These are phyloP conservation scores for Carcina quercana DNA, from an alignment of 2,888 invertebrate species.

Conservation along the genomic window DNA sequence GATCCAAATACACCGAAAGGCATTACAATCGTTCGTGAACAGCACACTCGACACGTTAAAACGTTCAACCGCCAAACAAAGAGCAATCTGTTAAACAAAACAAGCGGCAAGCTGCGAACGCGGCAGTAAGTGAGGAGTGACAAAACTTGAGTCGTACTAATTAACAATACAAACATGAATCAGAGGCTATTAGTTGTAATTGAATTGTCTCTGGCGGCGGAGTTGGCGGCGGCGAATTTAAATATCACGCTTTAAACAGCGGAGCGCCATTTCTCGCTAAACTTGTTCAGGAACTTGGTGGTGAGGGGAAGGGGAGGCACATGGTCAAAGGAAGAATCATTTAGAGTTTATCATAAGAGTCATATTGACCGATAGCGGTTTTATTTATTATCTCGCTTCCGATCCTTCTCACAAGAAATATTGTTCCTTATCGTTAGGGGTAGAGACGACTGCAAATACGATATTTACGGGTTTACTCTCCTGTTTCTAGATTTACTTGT, in stretches of 20 bases:
- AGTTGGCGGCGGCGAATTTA: slow-evolving; percentile 66
- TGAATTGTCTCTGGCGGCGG: slow-evolving; percentile 67
- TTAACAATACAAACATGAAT: slow-evolving; percentile 75
- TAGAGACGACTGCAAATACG: too few species aligned
- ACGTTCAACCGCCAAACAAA: slow-evolving; percentile 41
- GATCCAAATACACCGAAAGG: slow-evolving; percentile 28
- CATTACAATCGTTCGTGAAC: slow-evolving; percentile 47
- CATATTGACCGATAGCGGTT: too few species aligned
- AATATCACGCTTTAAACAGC: slow-evolving; percentile 59
- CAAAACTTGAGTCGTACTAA: slow-evolving; percentile 72
- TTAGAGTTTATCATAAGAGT: too few species aligned
- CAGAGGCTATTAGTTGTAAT: slow-evolving; percentile 74
- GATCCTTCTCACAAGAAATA: too few species aligned
- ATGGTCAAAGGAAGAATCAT: too few species aligned
- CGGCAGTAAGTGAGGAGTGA: slow-evolving; percentile 63
- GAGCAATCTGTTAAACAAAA: slow-evolving; percentile 62
- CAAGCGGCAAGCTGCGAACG: slow-evolving; percentile 38
- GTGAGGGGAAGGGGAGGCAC: too few species aligned
- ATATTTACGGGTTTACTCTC: too few species aligned
- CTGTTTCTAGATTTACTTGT: too few species aligned
- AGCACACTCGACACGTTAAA: slow-evolving; percentile 41
- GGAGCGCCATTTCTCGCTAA: too few species aligned
- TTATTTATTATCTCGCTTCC: too few species aligned
- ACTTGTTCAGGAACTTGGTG: too few species aligned
- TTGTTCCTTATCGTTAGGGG: too few species aligned